A percentile compares a stretch with the other conserved stretches of the same genome.
Conservation (phyloP, 2,888 invertebrate genomes). For the Xestia ashworthii region DNA sequence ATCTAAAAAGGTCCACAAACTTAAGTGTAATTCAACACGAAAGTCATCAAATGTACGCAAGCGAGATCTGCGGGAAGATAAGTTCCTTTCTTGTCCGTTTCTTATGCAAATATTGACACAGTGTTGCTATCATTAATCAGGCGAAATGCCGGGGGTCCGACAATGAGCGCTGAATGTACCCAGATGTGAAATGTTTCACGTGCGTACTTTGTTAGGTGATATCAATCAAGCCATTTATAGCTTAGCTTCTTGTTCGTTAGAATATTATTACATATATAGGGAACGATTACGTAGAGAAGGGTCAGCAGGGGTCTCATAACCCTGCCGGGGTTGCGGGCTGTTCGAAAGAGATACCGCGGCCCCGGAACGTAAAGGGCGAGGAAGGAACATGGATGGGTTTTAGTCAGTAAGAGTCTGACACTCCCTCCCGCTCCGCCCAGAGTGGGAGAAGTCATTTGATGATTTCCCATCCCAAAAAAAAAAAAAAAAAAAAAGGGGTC, state of each 20-base stretch:
- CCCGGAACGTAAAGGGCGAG: too few species aligned
- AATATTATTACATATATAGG: constrained; percentile 42
- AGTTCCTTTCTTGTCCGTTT: constrained; percentile 86
- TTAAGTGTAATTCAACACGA: constrained; percentile 75
- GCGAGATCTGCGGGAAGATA: constrained; percentile 85
- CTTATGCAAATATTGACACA: constrained; percentile 90
- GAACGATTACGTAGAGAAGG: background rate
- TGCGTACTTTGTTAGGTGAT: constrained; percentile 70
- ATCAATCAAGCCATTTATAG: constrained; percentile 77
- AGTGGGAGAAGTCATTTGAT: too few species aligned
- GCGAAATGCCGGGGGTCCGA: constrained; percentile 78
- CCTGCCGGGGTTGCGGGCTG: too few species aligned
- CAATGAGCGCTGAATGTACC: constrained; percentile 75
- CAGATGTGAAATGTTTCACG: constrained; percentile 74
- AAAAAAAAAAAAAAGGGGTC: too few species aligned
- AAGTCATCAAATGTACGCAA: constrained; percentile 82
- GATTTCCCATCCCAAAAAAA: too few species aligned
- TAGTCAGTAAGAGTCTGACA: too few species aligned
- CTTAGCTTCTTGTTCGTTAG: constrained; percentile 60
- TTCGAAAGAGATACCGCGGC: too few species aligned
- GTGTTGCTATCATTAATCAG: constrained; percentile 89
- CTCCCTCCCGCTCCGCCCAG: too few species aligned
- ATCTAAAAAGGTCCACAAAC: constrained; percentile 39
- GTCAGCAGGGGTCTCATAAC: too few species aligned
- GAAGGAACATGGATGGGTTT: too few species aligned